Evolutionary conservation across 1,140 invertebrate species (phyloP).

Genomic region (Zophobas atratus): DNA sequence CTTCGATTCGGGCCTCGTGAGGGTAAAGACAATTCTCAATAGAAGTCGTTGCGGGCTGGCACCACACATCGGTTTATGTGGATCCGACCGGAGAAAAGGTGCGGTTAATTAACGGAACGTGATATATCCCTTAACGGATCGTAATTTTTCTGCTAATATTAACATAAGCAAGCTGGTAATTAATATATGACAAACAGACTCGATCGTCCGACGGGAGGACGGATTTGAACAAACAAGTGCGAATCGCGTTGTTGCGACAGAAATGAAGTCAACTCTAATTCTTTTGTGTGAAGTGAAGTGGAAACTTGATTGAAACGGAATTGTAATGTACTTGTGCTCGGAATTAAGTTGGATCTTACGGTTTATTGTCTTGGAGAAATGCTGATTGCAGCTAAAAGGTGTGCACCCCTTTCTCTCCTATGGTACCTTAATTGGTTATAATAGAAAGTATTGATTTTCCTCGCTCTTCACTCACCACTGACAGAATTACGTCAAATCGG

Average conservation of each 20-base stretch:
- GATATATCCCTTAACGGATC: conserved; percentile 7
- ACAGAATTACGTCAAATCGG: conserved; percentile 29
- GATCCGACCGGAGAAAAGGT: neutral
- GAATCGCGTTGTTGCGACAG: conserved; percentile 14
- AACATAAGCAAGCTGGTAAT: conserved; percentile 18
- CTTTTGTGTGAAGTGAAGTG: conserved; percentile 31
- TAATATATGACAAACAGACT: conserved; percentile 4
- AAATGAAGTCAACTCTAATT: conserved; percentile 25
- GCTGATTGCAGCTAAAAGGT: conserved; percentile 32
- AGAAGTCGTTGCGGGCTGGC: neutral
- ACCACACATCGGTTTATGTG: neutral
- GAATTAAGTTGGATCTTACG: conserved; percentile 14
- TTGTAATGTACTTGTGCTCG: conserved; percentile 18
- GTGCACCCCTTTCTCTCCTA: conserved; percentile 8
- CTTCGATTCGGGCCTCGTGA: neutral
- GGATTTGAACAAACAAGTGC: conserved; percentile 6
- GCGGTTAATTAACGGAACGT: conserved; percentile 28
- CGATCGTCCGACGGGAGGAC: neutral
- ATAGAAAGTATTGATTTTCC: conserved; percentile 35
- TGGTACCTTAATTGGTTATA: conserved; percentile 37
- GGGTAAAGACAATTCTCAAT: neutral
- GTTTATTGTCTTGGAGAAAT: conserved; percentile 17
- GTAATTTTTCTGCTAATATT: conserved; percentile 29
- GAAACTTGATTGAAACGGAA: conserved; percentile 34
- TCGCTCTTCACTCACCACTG: neutral